phyloP scores from a whole-genome alignment of 2,888 invertebrate genomes.

The Allygus modestus region DNA sequence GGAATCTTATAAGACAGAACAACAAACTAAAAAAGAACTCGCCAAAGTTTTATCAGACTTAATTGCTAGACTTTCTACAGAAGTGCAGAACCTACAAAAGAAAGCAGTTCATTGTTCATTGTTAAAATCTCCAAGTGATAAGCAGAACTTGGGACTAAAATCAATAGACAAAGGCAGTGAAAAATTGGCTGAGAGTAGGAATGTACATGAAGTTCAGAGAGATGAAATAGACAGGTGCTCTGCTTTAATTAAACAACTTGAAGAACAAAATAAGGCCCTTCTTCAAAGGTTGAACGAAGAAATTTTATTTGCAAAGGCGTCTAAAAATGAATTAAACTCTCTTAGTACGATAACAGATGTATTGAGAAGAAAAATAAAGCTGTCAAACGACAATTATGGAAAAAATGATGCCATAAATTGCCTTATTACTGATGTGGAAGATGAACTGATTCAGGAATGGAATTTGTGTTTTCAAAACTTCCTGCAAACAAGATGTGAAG shows the following conservation, averaged over 20 bases:
- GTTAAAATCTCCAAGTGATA: neutral
- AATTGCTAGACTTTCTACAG: neutral
- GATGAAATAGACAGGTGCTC: neutral
- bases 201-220: neutral
- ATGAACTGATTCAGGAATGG: constrained; percentile 20
- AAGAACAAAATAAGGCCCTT: constrained; percentile 32
- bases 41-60: neutral
- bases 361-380: constrained; percentile 62
- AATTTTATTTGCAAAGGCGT: neutral
- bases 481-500: constrained; percentile 13
- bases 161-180: neutral
- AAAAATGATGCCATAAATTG: constrained; percentile 32
- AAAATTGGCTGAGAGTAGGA: neutral
- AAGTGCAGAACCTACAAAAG: neutral
- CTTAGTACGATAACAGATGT: neutral
- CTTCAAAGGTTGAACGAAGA: constrained; percentile 26
- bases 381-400: neutral
- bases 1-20: neutral
- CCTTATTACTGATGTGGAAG: constrained; percentile 22
- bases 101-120: neutral
- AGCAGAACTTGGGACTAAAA: neutral
- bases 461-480: constrained; percentile 6
- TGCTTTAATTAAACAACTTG: neutral
- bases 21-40: neutral
- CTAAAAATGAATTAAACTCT: constrained; percentile 2